Conservation (phyloP, 1,140 invertebrate species). For the Drosophila asahinai region DNA sequence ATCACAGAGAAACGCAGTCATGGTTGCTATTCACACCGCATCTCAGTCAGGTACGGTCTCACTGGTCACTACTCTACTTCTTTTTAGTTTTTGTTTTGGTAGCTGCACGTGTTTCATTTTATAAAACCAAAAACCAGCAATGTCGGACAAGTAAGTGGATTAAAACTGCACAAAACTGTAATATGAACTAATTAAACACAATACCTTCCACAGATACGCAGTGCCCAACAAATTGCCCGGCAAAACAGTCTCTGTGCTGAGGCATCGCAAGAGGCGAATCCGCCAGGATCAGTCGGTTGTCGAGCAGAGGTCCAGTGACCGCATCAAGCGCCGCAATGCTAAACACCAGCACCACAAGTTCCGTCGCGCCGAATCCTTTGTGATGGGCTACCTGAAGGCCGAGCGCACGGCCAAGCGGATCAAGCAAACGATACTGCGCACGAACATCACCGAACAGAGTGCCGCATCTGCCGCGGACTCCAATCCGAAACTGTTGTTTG, state of each 20-base stretch:
- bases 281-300: slow-evolving; percentile 72
- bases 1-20: neutral
- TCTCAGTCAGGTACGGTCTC: neutral
- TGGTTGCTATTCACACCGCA: slow-evolving; percentile 1
- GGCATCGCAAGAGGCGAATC: slow-evolving; percentile 81
- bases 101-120: slow-evolving; percentile 64
- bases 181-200: neutral
- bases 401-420: slow-evolving; percentile 80
- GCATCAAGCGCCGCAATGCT: slow-evolving; percentile 57
- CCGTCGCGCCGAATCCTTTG: slow-evolving; percentile 79
- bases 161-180: neutral
- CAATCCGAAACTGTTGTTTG: slow-evolving; percentile 74
- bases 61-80: slow-evolving; percentile 4
- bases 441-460: slow-evolving; percentile 68
- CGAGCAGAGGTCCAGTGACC: slow-evolving; percentile 67
- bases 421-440: slow-evolving; percentile 66
- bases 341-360: slow-evolving; percentile 71
- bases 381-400: slow-evolving; percentile 80
- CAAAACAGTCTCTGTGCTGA: slow-evolving; percentile 81
- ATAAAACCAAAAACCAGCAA: slow-evolving; percentile 37
- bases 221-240: slow-evolving; percentile 84
- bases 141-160: slow-evolving; percentile 75
- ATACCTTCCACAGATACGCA: slow-evolving; percentile 63
- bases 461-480: slow-evolving; percentile 50
- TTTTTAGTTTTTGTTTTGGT: slow-evolving; percentile 69